Evolutionary conservation across 2,888 invertebrate species (phyloP).

Genomic region (Laothoe populi): DNA sequence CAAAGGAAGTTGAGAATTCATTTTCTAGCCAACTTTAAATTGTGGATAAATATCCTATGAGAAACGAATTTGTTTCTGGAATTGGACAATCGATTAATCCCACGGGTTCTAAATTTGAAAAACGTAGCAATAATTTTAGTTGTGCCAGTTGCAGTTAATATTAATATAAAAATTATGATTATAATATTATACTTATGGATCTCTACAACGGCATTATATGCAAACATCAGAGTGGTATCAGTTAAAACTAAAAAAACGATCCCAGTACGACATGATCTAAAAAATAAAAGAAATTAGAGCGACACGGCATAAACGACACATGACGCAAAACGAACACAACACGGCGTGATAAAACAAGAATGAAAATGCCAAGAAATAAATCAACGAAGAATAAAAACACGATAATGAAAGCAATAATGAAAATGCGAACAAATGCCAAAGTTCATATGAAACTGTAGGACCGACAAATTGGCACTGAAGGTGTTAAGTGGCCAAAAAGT

Average conservation of each 20-base stretch:
- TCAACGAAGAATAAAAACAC: constrained; percentile 23
- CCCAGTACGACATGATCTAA: constrained; percentile 17
- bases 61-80: neutral
- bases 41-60: constrained; percentile 7
- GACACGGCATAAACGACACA: constrained; percentile 25
- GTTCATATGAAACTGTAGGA: constrained; percentile 46
- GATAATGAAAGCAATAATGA: constrained; percentile 25
- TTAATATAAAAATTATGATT: neutral
- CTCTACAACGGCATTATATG: neutral
- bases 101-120: too few species aligned
- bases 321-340: constrained; percentile 18
- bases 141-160: neutral
- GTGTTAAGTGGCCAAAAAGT: constrained; percentile 77
- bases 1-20: constrained; percentile 10
- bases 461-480: constrained; percentile 67
- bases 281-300: constrained; percentile 21
- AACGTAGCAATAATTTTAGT: neutral
- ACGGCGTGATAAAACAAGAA: constrained; percentile 23
- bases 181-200: neutral
- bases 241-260: neutral
- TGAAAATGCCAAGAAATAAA: constrained; percentile 25
- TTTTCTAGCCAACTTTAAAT: constrained; percentile 11
- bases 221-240: constrained; percentile 8
- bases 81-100: neutral
- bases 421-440: constrained; percentile 25